These are phyloP conservation scores for Tangara arthus DNA, from an alignment of 2,797 vertebrate genomes.

Conservation along the genomic window DNA sequence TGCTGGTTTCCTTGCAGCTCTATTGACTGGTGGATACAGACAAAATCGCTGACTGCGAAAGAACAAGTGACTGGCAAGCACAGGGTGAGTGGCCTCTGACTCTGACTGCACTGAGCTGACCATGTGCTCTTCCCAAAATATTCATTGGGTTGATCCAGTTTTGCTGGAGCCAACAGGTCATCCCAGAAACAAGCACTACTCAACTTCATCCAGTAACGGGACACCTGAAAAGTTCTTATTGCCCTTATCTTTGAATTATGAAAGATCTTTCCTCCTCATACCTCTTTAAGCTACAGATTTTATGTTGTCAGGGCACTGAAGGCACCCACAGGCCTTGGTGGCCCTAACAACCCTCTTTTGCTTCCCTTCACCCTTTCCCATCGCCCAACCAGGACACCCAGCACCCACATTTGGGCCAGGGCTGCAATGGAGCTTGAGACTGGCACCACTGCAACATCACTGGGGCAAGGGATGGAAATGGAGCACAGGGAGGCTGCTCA, in stretches of 20 bases:
- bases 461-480: not conserved
- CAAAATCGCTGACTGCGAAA: not conserved
- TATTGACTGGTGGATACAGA: not conserved
- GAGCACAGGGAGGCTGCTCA: rapidly evolving
- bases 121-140: not conserved
- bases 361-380: not conserved
- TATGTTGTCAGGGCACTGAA: not conserved
- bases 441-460: rapidly evolving
- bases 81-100: not conserved
- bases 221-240: not conserved
- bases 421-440: not conserved
- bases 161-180: not conserved
- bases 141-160: not conserved
- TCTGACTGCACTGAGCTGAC: not conserved
- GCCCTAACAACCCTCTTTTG: not conserved
- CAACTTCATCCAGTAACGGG: not conserved
- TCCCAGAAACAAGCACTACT: not conserved
- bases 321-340: not conserved
- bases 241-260: not conserved
- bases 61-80: not conserved
- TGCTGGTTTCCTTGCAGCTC: not conserved
- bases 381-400: not conserved
- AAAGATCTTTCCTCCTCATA: not conserved
- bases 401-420: rapidly evolving
- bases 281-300: not conserved